Base-by-base conservation (phyloP, 2,113 vertebrate species). In the Indri indri region DNA sequence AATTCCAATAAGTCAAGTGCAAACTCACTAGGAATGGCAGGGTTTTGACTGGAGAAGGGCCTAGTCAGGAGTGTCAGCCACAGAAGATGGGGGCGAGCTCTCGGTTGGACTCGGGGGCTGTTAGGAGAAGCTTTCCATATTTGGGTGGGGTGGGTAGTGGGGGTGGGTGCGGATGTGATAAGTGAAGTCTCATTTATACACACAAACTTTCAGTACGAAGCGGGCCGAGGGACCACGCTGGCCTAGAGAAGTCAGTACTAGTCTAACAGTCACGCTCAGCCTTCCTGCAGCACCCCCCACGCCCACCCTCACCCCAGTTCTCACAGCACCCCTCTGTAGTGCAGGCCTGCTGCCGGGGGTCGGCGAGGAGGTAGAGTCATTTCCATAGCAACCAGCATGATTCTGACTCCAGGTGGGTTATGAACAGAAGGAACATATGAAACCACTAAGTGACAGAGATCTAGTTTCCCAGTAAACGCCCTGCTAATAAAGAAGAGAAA, bases 301-400 rank as follows among this genome's bases (percentile, higher is more conserved):
- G 7, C 47, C 25, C 7, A 0, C 37, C 66, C 40, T 5, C 5
- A 6, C 1, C 7, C 54, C 74, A 42, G 10, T 1, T 3, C 0
- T 0, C 17, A 7, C 32, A 87, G 59, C 25, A 2, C 32, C 22
- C 14, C 4, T 84, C 59, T 63, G 40, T 2, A 34, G 82, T 11
- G 0, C 66, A 57, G 77, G 57, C 61, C 57, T 47, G n/a, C 45
- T 54, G 70, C 63, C 76, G 37, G 84, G 23, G 9, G 23, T 1
- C 3, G 23, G 25, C 10, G 34, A 40, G 65, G 45, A 54, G 84
- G 57, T 74, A 18, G 40, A 40, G 30, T 61, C 50, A 14, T 97
- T 96, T 90, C 98, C 94, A 97, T 94, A 85, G 96, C 94, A 96
- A 97, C 98, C 95, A 68, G 25, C 87, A 25, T 0, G 80, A 93